phyloP scores from a whole-genome alignment of 2,113 vertebrate species.

The Riparia riparia region DNA sequence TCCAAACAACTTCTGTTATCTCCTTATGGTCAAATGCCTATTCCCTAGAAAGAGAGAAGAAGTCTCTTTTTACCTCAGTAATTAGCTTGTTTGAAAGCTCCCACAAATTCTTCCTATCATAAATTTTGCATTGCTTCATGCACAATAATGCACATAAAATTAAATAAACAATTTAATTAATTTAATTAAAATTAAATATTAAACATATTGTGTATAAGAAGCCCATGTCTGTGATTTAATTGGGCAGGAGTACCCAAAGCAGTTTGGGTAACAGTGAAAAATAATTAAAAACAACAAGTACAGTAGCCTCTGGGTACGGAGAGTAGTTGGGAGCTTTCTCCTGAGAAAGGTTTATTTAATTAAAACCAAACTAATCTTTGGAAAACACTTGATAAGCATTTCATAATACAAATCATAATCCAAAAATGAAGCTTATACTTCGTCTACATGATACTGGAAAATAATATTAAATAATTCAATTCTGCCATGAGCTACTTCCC shows the following conservation, averaged over 20 bases:
- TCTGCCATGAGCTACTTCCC: conserved; percentile 66
- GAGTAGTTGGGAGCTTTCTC: conserved; percentile 80
- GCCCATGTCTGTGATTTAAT: conserved; percentile 83
- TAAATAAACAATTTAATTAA: conserved; percentile 93
- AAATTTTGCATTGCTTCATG: conserved; percentile 81
- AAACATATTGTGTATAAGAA: conserved; percentile 85
- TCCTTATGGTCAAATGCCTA: conserved; percentile 36
- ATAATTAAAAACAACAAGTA: conserved; percentile 90
- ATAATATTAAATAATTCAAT: conserved; percentile 79
- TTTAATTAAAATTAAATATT: conserved; percentile 92
- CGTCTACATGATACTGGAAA: conserved; percentile 61
- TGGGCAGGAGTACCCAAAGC: conserved; percentile 84
- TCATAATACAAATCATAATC: conserved; percentile 88
- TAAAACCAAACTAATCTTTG: conserved; percentile 88
- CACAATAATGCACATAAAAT: conserved; percentile 88
- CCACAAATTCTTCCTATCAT: conserved; percentile 75
- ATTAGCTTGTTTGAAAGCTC: conserved; percentile 78
- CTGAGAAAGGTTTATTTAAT: conserved; percentile 88
- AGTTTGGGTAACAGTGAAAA: conserved; percentile 86
- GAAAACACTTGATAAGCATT: conserved; percentile 88
- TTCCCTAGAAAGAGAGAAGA: conserved; percentile 47
- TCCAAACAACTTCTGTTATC: conserved; percentile 54
- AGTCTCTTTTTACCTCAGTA: conserved; percentile 68
- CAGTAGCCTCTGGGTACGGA: conserved; percentile 81
- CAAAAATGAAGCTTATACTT: conserved; percentile 72